These are phyloP conservation scores for Leptopilina myrica DNA, from an alignment of 2,888 invertebrate species.

Conservation along the genomic window DNA sequence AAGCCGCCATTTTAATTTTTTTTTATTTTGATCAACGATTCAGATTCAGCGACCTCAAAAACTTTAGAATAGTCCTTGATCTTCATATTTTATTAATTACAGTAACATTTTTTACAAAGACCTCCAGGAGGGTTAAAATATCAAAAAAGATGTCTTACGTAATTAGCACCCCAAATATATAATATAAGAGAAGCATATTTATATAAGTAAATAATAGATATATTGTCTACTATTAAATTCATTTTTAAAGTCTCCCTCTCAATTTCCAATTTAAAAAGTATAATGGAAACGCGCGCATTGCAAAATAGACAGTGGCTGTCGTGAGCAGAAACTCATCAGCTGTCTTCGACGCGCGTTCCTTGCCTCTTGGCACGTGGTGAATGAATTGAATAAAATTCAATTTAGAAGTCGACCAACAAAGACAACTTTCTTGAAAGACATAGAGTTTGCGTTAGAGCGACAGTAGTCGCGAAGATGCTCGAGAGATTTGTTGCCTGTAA, in stretches of 20 bases:
- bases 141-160: too few species aligned
- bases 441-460: conserved; percentile 39
- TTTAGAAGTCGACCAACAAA: conserved; percentile 57
- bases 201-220: too few species aligned
- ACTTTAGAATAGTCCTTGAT: too few species aligned
- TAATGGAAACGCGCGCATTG: conserved; percentile 66
- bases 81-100: too few species aligned
- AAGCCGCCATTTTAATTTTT: too few species aligned
- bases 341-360: conserved; percentile 55
- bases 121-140: too few species aligned
- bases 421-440: conserved; percentile 43
- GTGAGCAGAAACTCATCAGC: conserved; percentile 64
- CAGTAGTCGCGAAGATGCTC: conserved; percentile 18
- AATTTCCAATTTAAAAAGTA: conserved; percentile 67
- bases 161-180: too few species aligned
- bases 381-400: conserved; percentile 57
- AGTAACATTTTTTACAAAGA: too few species aligned
- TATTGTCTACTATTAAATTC: neutral
- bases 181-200: too few species aligned
- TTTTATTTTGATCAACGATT: too few species aligned
- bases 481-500: conserved; percentile 46
- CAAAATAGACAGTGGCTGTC: conserved; percentile 63
- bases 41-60: too few species aligned
- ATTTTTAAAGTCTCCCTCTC: conserved; percentile 56
- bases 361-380: conserved; percentile 53